Percentiles rank a stretch among this genome's conserved stretches.
Conservation (phyloP, 2,113 vertebrate genomes). For the Gracilinanus agilis region DNA sequence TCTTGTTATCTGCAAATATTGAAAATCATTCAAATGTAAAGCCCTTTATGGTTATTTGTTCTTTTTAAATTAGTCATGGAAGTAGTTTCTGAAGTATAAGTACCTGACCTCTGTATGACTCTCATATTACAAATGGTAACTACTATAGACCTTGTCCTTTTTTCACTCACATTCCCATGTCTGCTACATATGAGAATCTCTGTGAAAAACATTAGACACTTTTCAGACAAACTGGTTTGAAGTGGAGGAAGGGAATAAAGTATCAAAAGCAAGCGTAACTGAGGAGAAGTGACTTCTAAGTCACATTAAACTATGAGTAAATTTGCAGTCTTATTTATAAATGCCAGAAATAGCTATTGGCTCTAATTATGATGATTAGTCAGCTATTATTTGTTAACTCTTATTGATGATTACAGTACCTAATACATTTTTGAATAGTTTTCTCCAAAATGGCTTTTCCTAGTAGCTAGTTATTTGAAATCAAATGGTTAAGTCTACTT, state of each 20-base stretch:
- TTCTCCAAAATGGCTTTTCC: background rate
- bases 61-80: background rate
- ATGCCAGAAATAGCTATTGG: conserved; percentile 23
- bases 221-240: conserved; percentile 1
- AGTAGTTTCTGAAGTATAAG: too few species aligned
- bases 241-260: background rate
- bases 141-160: background rate
- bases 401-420: conserved; percentile 11
- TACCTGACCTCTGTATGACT: background rate
- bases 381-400: background rate
- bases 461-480: conserved; percentile 24
- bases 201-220: background rate
- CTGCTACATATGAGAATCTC: background rate
- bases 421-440: conserved; percentile 17
- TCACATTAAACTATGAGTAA: background rate
- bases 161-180: background rate
- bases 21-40: too few species aligned
- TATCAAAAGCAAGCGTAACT: background rate
- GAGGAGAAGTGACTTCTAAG: conserved; percentile 3
- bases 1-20: background rate
- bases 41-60: background rate
- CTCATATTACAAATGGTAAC: background rate
- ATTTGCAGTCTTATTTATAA: conserved; percentile 20
- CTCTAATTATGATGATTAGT: background rate
- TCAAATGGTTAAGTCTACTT: background rate